These are phyloP conservation scores for Falco punctatus DNA, from an alignment of 2,113 vertebrate species.

Conservation along the genomic window DNA sequence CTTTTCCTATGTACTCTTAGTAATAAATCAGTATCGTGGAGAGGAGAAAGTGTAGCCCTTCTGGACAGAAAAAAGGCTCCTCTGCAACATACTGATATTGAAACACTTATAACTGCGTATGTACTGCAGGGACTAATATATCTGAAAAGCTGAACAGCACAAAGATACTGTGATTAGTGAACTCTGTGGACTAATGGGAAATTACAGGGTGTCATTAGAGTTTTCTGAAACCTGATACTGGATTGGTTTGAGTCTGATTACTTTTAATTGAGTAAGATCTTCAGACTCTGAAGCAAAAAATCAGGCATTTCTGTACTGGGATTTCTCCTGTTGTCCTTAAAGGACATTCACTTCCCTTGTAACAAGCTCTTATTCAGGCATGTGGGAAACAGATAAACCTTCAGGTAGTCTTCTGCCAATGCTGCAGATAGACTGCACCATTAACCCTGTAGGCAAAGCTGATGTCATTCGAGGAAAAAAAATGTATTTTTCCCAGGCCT, in stretches of 20 bases:
- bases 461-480: neutral
- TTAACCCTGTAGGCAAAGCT: constrained; percentile 15
- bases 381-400: neutral
- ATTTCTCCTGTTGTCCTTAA: neutral
- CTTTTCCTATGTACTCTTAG: neutral
- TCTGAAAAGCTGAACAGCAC: neutral
- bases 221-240: neutral
- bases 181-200: neutral
- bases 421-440: constrained; percentile 44
- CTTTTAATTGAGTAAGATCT: neutral
- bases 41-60: neutral
- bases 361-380: neutral
- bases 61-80: neutral
- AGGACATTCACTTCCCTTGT: neutral
- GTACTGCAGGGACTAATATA: neutral
- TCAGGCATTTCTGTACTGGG: neutral
- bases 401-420: neutral
- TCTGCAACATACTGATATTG: neutral
- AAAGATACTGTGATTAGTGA: neutral
- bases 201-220: neutral
- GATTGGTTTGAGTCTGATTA: neutral
- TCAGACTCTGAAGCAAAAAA: neutral
- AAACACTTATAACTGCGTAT: neutral
- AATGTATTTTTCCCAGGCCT: neutral
- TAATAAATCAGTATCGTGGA: neutral